A percentile compares a stretch with the other conserved stretches of the same genome.
phyloP scores from a whole-genome alignment of 2,888 invertebrate genomes.

The Drosophila prolongata region DNA sequence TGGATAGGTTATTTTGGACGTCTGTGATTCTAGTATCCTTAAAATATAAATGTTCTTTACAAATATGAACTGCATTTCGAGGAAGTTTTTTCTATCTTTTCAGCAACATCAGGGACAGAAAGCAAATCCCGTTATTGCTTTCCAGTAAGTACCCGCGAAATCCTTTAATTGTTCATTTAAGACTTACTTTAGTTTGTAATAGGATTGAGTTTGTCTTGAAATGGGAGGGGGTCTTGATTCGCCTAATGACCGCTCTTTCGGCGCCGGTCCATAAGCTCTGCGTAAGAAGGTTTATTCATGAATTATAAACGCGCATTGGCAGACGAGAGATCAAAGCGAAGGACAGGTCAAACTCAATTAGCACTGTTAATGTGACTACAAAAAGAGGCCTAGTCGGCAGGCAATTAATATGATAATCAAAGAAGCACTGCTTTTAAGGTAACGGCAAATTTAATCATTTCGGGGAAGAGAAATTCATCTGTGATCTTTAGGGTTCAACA shows the following conservation, averaged over 20 bases:
- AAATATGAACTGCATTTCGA: too few species aligned
- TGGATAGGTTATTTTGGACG: too few species aligned
- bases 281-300: conserved; percentile 47
- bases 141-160: background rate
- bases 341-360: conserved; percentile 55
- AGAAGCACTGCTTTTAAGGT: background rate
- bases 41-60: too few species aligned
- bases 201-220: background rate
- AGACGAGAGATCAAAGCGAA: conserved; percentile 56
- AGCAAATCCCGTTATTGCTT: background rate
- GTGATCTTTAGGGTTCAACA: too few species aligned
- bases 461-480: too few species aligned
- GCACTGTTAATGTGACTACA: conserved; percentile 37
- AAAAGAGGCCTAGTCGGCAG: conserved; percentile 22
- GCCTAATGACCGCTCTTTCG: conserved; percentile 44
- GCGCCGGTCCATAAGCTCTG: conserved; percentile 68
- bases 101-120: too few species aligned
- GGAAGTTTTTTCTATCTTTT: too few species aligned
- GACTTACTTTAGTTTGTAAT: conserved; percentile 4
- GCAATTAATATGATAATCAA: conserved; percentile 50
- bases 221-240: conserved; percentile 7
- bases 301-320: conserved; percentile 18
- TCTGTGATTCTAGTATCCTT: too few species aligned
- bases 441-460: background rate
- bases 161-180: background rate